phyloP scores from a whole-genome alignment of 2,888 invertebrate genomes.

The Exocentrus adspersus region DNA sequence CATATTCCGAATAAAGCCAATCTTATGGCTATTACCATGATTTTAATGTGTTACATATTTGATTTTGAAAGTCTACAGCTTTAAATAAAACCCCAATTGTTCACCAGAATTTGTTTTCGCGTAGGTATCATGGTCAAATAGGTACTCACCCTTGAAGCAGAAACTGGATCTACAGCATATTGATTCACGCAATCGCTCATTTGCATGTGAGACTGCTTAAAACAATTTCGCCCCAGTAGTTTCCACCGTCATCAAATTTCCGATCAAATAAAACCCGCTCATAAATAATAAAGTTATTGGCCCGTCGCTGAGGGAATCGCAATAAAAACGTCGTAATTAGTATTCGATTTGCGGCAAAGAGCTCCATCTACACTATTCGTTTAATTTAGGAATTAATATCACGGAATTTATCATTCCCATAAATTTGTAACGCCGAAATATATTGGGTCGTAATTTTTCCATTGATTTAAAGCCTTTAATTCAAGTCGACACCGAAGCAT shows the following conservation, averaged over 20 bases:
- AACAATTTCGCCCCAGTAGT: neutral
- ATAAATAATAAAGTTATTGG: slow-evolving; percentile 14
- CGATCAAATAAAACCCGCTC: neutral
- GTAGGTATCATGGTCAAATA: too few species aligned
- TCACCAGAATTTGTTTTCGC: too few species aligned
- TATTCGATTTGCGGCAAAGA: slow-evolving; percentile 35
- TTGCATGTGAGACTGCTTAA: too few species aligned
- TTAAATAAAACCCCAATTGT: too few species aligned
- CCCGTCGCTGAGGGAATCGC: slow-evolving; percentile 18
- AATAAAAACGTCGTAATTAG: slow-evolving; percentile 37
- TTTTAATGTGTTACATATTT: too few species aligned
- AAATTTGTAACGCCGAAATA: slow-evolving; percentile 33
- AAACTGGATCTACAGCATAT: too few species aligned
- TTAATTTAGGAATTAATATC: slow-evolving; percentile 41
- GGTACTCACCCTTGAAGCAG: too few species aligned
- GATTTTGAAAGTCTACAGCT: too few species aligned
- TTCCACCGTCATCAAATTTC: slow-evolving; percentile 1
- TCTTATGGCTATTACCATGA: too few species aligned
- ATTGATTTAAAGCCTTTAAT: slow-evolving; percentile 34
- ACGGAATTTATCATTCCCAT: slow-evolving; percentile 33
- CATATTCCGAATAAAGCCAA: too few species aligned
- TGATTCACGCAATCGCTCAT: too few species aligned
- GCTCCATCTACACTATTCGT: slow-evolving; percentile 37
- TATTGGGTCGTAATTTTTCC: slow-evolving; percentile 38
- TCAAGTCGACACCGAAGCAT: slow-evolving; percentile 25